Conservation (phyloP, 2,113 vertebrate species). For the Hippocampus mohnikei region DNA sequence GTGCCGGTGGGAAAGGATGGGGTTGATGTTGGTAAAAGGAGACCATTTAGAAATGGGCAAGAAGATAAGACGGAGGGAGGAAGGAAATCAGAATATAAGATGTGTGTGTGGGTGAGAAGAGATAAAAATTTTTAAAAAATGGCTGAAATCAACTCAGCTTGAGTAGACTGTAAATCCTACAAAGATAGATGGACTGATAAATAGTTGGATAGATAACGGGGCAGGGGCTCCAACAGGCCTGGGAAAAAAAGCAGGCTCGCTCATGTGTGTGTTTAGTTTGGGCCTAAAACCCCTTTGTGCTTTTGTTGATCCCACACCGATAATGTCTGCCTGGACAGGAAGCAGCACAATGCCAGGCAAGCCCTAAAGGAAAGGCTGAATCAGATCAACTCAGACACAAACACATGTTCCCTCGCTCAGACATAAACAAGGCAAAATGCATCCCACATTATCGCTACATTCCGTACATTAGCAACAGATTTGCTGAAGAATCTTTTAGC, state of each 20-base stretch:
- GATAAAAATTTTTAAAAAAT: background rate
- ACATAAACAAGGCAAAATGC: slow-evolving; percentile 20
- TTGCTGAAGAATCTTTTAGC: background rate
- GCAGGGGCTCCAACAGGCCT: slow-evolving; percentile 47
- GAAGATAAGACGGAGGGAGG: slow-evolving; percentile 4
- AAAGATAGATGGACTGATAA: slow-evolving; percentile 23
- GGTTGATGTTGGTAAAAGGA: slow-evolving; percentile 1
- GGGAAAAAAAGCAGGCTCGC: slow-evolving; percentile 42
- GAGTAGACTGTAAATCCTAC: background rate
- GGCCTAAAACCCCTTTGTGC: slow-evolving; percentile 49
- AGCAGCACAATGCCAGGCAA: slow-evolving; percentile 68
- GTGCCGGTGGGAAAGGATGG: background rate
- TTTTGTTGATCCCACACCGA: slow-evolving; percentile 60
- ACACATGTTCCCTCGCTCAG: slow-evolving; percentile 15
- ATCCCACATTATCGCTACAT: background rate
- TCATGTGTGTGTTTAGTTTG: slow-evolving; percentile 15
- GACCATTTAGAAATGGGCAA: slow-evolving; percentile 1
- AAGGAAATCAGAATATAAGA: slow-evolving; percentile 6
- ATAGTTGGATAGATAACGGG: slow-evolving; percentile 16
- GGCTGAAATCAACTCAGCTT: slow-evolving; percentile 1
- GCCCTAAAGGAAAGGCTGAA: slow-evolving; percentile 55
- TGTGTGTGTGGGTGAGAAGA: background rate
- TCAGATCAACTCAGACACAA: slow-evolving; percentile 27
- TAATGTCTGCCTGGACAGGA: slow-evolving; percentile 60
- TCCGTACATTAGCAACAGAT: background rate